Conservation (phyloP, 1,140 invertebrate species). For the Teleogryllus occipitalis region DNA sequence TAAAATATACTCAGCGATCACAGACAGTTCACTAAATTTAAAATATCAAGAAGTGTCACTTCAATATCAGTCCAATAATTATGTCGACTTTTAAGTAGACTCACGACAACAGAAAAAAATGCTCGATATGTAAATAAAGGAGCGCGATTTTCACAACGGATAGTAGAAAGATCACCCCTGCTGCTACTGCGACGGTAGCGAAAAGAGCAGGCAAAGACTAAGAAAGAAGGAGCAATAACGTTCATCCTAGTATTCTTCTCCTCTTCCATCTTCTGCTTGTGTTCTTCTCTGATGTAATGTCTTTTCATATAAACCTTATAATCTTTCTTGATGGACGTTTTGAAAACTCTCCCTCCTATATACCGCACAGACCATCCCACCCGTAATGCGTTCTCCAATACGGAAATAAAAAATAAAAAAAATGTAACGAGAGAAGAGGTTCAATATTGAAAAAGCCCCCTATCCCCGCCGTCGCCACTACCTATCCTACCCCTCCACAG, state of each 20-base stretch:
- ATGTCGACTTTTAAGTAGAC: no score
- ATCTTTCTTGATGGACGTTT: constrained; percentile 21
- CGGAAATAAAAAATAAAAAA: constrained; percentile 13
- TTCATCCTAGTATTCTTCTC: neutral
- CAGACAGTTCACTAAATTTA: no score
- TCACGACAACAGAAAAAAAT: no score
- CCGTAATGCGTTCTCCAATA: constrained; percentile 21
- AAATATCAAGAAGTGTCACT: no score
- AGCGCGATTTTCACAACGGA: no score
- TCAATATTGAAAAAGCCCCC: constrained; percentile 16
- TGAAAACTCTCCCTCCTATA: constrained; percentile 6
- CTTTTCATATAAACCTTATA: constrained; percentile 20
- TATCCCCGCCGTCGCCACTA: neutral
- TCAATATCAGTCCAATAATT: no score
- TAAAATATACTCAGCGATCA: no score
- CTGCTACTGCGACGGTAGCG: no score
- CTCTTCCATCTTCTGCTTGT: neutral
- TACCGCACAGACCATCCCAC: neutral
- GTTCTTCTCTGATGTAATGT: constrained; percentile 17
- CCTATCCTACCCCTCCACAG: neutral
- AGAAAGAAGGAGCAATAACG: neutral
- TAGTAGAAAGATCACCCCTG: no score
- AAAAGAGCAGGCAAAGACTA: neutral
- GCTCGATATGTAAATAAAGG: no score
- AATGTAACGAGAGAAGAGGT: constrained; percentile 16